A percentile compares a stretch with the other conserved stretches of the same genome.
Evolutionary conservation across 2,888 invertebrate species (phyloP).

Genomic region (Parthenolecanium corni): DNA sequence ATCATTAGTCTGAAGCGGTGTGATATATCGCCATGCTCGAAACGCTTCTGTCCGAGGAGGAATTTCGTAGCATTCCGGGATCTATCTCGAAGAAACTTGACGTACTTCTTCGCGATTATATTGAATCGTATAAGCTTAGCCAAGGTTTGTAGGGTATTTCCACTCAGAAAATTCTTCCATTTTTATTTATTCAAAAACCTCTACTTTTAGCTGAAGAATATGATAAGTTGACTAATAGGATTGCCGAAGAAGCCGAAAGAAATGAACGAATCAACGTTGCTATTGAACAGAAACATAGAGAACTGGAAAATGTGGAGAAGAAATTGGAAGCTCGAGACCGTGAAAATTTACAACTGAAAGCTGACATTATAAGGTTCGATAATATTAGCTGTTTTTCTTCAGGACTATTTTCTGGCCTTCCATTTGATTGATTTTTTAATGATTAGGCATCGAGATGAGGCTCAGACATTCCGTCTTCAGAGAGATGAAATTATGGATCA

Average conservation of each 20-base stretch:
- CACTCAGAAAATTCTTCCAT: slow-evolving; percentile 40
- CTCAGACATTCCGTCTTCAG: slow-evolving; percentile 53
- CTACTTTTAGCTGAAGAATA: neutral
- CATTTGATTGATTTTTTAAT: neutral
- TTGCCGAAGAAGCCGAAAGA: neutral
- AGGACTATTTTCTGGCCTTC: neutral
- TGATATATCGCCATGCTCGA: slow-evolving; percentile 7
- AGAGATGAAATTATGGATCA: slow-evolving; percentile 61
- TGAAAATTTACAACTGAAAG: slow-evolving; percentile 3
- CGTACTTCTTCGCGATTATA: slow-evolving; percentile 44
- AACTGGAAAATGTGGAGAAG: slow-evolving; percentile 1
- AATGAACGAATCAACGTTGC: slow-evolving; percentile 2
- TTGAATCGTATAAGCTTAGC: slow-evolving; percentile 59
- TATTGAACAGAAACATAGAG: no score
- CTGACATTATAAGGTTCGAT: slow-evolving; percentile 2
- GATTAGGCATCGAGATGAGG: slow-evolving; percentile 49
- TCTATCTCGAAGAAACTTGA: slow-evolving; percentile 11
- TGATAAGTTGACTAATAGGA: neutral
- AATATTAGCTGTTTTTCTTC: neutral
- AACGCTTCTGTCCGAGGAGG: slow-evolving; percentile 8
- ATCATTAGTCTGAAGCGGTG: neutral
- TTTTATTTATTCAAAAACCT: neutral
- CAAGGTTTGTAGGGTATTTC: slow-evolving; percentile 61
- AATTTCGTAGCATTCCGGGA: slow-evolving; percentile 6
- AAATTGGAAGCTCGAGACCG: neutral